Base-by-base conservation (phyloP, 2,888 invertebrate species). In the Parochlus steinenii region DNA sequence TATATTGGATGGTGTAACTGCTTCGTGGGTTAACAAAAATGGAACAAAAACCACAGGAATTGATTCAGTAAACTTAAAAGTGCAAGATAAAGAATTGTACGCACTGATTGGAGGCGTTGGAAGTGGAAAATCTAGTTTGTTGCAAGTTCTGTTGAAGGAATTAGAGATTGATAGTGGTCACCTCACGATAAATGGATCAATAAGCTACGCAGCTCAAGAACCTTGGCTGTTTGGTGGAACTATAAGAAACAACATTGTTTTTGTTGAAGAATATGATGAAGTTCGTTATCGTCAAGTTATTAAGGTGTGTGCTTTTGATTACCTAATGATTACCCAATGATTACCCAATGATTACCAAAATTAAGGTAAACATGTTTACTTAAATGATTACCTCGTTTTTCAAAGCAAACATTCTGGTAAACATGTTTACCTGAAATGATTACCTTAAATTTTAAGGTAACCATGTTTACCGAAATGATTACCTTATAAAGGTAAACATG, bases 231-330 rank as follows among this genome's bases (percentile, higher is more conserved):
- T 79, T 46, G 69, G 55, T 59, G 70, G 76, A 17, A 80, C 82
- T 40, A 76, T 97, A 0, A 66, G 85, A 8, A 89, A 93, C 49
- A 97, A 97, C 55, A 86, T 97, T 42, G 56, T 90, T 2, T 95
- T 97, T 27, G 27, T 26, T 1, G 62, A 68, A 42, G 61, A 65
- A 0, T 73, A 65, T 46, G 64, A 71, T 41, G 59, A 63, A 39
- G 48, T 59, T 11, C 61, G 64, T 12, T 63, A 62, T 42, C 44
- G 47, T 18, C 39, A 46, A 26, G 54, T 61, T 0, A 46, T 65
- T 2, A 53, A 46, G 33, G 73, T 67, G 1, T 77, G 77, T 47
- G 71, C 74, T 1, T 51, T 78, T 15, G 43, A 65, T n/a, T n/a
- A n/a, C n/a, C 57, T 45, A n/a, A n/a, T n/a, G n/a, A n/a, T n/a